A percentile compares a stretch with the other conserved stretches of the same genome.
Conservation (phyloP, 1,140 invertebrate species). For the Macrocentrus cingulum region DNA sequence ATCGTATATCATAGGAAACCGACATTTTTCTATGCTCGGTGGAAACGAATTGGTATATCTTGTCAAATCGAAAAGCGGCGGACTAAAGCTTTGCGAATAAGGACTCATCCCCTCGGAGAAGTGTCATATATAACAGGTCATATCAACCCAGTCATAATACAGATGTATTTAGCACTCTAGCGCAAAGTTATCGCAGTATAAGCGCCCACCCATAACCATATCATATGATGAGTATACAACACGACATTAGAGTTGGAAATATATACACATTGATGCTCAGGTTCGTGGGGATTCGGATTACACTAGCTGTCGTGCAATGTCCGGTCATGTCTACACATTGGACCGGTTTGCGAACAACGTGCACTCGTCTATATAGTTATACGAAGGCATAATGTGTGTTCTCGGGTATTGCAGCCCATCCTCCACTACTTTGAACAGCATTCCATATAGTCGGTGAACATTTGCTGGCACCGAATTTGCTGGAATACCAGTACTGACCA, state of each 20-base stretch:
- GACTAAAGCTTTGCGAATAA: too few relatives aligned
- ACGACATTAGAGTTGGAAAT: slow-evolving; percentile 4
- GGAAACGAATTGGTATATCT: too few relatives aligned
- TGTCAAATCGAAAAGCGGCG: too few relatives aligned
- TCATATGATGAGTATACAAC: background rate
- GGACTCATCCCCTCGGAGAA: too few relatives aligned
- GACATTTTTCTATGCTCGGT: too few relatives aligned
- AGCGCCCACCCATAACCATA: background rate
- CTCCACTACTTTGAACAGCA: slow-evolving; percentile 1
- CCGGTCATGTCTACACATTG: slow-evolving; percentile 29
- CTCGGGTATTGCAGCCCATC: background rate
- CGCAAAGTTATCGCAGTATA: background rate
- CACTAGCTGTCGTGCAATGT: slow-evolving; percentile 28
- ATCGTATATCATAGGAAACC: too few relatives aligned
- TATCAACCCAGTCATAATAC: background rate
- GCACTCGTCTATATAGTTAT: slow-evolving; percentile 7
- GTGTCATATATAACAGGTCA: background rate
- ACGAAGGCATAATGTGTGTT: slow-evolving; percentile 9
- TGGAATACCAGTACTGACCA: slow-evolving; percentile 10
- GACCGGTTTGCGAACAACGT: slow-evolving; percentile 27
- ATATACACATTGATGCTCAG: slow-evolving; percentile 4
- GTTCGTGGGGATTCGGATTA: slow-evolving; percentile 27
- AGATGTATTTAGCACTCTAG: background rate
- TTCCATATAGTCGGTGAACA: slow-evolving; percentile 4
- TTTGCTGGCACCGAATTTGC: slow-evolving; percentile 17